Conservation (phyloP, 2,888 invertebrate genomes). For the Drosophila merina region DNA sequence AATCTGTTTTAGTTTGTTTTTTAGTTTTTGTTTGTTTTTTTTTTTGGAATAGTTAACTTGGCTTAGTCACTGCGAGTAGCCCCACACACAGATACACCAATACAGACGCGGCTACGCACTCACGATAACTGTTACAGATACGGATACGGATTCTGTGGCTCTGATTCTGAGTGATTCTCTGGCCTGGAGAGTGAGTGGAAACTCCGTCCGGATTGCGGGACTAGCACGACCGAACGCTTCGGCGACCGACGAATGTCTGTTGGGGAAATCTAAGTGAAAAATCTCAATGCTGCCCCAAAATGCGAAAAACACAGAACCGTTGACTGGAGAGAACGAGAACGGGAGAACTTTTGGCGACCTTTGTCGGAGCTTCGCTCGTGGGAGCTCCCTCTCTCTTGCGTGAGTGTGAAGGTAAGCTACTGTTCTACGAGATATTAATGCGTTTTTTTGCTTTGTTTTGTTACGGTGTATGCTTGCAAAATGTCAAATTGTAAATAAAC, state of each 20-base stretch:
- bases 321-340: background rate
- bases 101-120: slow-evolving; percentile 20
- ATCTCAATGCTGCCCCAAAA: slow-evolving; percentile 51
- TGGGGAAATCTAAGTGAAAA: slow-evolving; percentile 73
- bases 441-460: slow-evolving; percentile 15
- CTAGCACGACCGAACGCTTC: slow-evolving; percentile 66
- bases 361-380: slow-evolving; percentile 45
- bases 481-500: slow-evolving; percentile 78
- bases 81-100: slow-evolving; percentile 18
- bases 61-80: slow-evolving; percentile 47
- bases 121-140: slow-evolving; percentile 9
- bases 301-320: slow-evolving; percentile 18
- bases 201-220: slow-evolving; percentile 8
- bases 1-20: slow-evolving; percentile 15
- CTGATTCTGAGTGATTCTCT: slow-evolving; percentile 20
- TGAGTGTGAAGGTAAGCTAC: slow-evolving; percentile 66
- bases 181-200: slow-evolving; percentile 24
- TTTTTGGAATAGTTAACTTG: slow-evolving; percentile 38
- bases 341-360: slow-evolving; percentile 37
- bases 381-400: slow-evolving; percentile 14
- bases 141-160: slow-evolving; percentile 40
- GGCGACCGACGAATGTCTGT: slow-evolving; percentile 70
- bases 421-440: slow-evolving; percentile 19
- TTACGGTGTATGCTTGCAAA: slow-evolving; percentile 50
- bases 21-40: slow-evolving; percentile 5